phyloP scores from a whole-genome alignment of 2,888 invertebrate genomes.

The Schrankia costaestrigalis region DNA sequence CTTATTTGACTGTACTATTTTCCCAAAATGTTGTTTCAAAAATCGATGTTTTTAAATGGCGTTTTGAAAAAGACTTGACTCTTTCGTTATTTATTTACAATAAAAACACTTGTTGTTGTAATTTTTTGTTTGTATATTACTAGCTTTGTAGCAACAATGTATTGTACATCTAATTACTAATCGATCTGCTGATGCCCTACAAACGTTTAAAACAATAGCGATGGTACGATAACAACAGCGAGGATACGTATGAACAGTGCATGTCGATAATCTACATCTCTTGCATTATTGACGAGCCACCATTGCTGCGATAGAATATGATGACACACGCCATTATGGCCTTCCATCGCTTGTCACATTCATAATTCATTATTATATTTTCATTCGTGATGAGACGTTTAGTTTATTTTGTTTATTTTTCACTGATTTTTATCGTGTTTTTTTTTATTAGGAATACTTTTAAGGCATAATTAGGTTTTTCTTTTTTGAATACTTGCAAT shows the following conservation, averaged over 20 bases:
- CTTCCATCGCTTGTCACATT: constrained; percentile 57
- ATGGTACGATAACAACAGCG: constrained; percentile 60
- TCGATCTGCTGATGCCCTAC: constrained; percentile 58
- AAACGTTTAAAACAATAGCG: constrained; percentile 69
- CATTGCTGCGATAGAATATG: constrained; percentile 69
- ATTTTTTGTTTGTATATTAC: background rate
- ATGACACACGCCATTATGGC: constrained; percentile 70
- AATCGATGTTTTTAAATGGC: too few relatives aligned
- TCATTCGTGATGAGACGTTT: constrained; percentile 57
- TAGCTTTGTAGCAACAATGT: constrained; percentile 27
- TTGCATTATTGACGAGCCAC: constrained; percentile 72
- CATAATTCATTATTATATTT: constrained; percentile 61
- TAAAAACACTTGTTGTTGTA: background rate
- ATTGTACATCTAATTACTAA: constrained; percentile 47
- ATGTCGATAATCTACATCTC: constrained; percentile 71
- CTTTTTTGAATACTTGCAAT: too few relatives aligned
- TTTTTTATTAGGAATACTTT: constrained; percentile 25
- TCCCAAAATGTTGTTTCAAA: too few relatives aligned
- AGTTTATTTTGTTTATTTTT: constrained; percentile 48
- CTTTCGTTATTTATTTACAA: too few relatives aligned
- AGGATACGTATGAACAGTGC: constrained; percentile 65
- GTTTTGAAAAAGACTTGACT: too few relatives aligned
- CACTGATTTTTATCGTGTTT: constrained; percentile 39
- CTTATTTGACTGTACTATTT: too few relatives aligned
- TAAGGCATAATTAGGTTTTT: constrained; percentile 7